Percentiles rank a stretch among this genome's conserved stretches.
phyloP scores from a whole-genome alignment of 1,140 invertebrate species.

The Drosophila carrolli region DNA sequence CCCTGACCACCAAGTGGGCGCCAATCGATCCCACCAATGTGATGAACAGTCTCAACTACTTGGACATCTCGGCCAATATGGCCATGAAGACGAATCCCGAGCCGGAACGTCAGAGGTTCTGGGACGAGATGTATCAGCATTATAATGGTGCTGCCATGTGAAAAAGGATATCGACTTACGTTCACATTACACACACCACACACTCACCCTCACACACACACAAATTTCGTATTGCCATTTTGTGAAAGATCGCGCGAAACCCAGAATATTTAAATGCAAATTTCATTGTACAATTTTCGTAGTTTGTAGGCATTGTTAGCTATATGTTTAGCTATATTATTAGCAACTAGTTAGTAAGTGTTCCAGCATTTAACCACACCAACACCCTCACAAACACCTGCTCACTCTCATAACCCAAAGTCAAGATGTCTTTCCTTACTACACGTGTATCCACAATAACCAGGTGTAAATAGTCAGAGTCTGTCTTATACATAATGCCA shows the following conservation, averaged over 20 bases:
- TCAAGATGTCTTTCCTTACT: conserved; percentile 66
- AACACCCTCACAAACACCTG: conserved; percentile 40
- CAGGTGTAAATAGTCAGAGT: conserved; percentile 74
- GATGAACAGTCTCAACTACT: conserved; percentile 85
- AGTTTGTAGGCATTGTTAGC: conserved; percentile 55
- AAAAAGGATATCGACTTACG: conserved; percentile 2
- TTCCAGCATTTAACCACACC: conserved; percentile 69
- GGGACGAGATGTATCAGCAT: conserved; percentile 87
- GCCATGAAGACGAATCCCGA: conserved; percentile 85
- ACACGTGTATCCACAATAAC: conserved; percentile 47
- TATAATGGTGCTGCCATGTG: conserved; percentile 84
- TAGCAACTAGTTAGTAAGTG: conserved; percentile 64
- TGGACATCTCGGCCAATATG: conserved; percentile 86
- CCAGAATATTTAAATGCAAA: conserved; percentile 77
- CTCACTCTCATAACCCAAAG: conserved; percentile 38
- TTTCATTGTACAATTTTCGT: conserved; percentile 76
- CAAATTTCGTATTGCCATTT: conserved; percentile 72
- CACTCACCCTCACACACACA: conserved; percentile 21
- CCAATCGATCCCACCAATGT: conserved; percentile 85
- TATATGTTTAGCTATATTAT: conserved; percentile 50
- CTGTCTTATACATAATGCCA: conserved; percentile 41
- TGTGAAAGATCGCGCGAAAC: conserved; percentile 65
- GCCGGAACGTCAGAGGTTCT: conserved; percentile 85
- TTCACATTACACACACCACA: conserved; percentile 4
- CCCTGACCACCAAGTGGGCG: conserved; percentile 86